phyloP scores from a whole-genome alignment of 2,113 vertebrate genomes.

The Chinchilla lanigera region DNA sequence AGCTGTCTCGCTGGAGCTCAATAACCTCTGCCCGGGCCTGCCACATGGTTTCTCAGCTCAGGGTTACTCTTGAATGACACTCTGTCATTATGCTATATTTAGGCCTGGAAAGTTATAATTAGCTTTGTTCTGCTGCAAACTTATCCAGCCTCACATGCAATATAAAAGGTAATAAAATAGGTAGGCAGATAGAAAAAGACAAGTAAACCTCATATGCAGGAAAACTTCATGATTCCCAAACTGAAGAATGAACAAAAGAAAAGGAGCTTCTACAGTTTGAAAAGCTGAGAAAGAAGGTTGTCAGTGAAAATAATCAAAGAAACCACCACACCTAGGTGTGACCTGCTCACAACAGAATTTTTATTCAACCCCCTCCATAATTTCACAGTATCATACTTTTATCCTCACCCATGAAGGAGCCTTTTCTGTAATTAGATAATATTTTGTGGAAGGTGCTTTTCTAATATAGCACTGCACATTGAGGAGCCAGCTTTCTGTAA shows the following conservation, averaged over 20 bases:
- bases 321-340: conserved; percentile 37
- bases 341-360: conserved; percentile 74
- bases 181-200: conserved; percentile 86
- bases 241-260: conserved; percentile 78
- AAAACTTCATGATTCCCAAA: conserved; percentile 82
- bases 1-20: conserved; percentile 79
- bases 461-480: conserved; percentile 84
- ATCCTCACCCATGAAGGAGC: background rate
- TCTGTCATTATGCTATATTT: conserved; percentile 91
- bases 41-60: conserved; percentile 87
- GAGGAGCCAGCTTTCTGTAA: conserved; percentile 79
- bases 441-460: conserved; percentile 86
- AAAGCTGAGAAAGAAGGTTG: conserved; percentile 71
- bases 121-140: conserved; percentile 89
- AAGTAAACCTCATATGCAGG: conserved; percentile 84
- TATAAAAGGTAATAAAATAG: conserved; percentile 90
- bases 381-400: background rate
- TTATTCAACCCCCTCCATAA: conserved; percentile 73
- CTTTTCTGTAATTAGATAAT: conserved; percentile 85
- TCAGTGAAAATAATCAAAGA: conserved; percentile 68
- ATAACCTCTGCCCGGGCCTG: conserved; percentile 83
- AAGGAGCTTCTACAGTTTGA: conserved; percentile 76
- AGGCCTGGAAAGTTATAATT: conserved; percentile 89
- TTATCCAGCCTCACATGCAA: conserved; percentile 83
- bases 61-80: conserved; percentile 87